Evolutionary conservation across 35 echinoderm and acorn worm genomes (phyloP).

Genomic region (Lytechinus variegatus): DNA sequence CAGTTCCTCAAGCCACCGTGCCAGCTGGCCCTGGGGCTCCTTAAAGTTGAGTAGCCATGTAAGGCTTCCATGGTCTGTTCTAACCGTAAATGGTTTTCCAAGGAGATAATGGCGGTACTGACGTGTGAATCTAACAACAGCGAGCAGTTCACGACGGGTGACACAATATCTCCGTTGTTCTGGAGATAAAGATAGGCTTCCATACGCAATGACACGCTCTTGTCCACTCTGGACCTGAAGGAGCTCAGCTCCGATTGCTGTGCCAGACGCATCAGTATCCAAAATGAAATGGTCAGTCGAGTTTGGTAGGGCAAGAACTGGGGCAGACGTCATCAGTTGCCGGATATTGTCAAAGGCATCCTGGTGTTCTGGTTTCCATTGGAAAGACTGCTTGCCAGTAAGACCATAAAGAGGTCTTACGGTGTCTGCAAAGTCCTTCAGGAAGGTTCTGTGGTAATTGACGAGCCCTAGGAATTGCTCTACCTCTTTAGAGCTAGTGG

Average conservation of each 20-base stretch:
- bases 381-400: constrained; percentile 34
- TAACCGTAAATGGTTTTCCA: constrained; percentile 19
- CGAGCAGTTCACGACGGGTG: constrained; percentile 40
- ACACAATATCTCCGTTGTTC: not conserved
- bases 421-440: constrained; percentile 54
- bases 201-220: no score
- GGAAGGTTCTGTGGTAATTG: constrained; percentile 63
- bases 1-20: constrained; percentile 56
- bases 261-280: no score
- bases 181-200: no score
- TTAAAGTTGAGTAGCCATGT: constrained; percentile 44
- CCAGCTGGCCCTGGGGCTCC: no score
- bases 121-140: constrained; percentile 5
- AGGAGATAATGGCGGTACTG: constrained; percentile 41
- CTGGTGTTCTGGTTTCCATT: constrained; percentile 1
- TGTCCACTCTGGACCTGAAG: not conserved
- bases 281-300: not conserved
- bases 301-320: constrained; percentile 37
- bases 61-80: constrained; percentile 35
- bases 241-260: constrained; percentile 48
- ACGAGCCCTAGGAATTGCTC: constrained; percentile 50
- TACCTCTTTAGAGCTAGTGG: no score
- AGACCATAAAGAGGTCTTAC: constrained; percentile 37
- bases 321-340: not conserved
- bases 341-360: not conserved